Evolutionary conservation across 2,797 vertebrate species (phyloP).

Genomic region (Vespertilio murinus): DNA sequence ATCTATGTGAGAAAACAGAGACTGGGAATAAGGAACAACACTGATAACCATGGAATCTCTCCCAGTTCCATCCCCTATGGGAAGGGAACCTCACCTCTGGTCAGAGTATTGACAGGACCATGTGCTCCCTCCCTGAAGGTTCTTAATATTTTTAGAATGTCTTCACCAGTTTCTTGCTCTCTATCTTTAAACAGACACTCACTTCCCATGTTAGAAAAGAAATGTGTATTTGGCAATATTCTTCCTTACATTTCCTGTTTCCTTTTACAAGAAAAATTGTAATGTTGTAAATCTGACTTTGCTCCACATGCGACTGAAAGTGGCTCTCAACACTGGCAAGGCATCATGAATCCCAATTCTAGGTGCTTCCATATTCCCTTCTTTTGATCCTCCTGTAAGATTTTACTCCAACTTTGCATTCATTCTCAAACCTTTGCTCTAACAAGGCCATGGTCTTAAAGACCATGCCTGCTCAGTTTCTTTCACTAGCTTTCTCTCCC

Average conservation of each 20-base stretch:
- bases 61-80: background rate
- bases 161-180: background rate
- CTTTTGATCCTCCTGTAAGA: background rate
- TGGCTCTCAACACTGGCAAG: background rate
- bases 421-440: background rate
- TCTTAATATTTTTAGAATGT: background rate
- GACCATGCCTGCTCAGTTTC: background rate
- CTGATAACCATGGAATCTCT: background rate
- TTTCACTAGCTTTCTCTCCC: background rate
- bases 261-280: background rate
- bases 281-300: background rate
- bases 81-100: background rate
- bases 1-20: background rate
- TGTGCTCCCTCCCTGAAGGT: background rate
- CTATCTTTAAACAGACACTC: background rate
- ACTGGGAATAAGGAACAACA: background rate
- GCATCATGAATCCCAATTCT: background rate
- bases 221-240: background rate
- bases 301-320: background rate
- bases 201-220: background rate
- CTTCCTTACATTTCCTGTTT: background rate
- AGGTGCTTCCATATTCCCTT: background rate
- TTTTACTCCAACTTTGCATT: background rate
- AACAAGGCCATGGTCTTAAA: background rate
- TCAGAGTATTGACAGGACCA: background rate